Evolutionary conservation across 2,113 vertebrate genomes (phyloP).

Genomic region (Leuciscus idus): DNA sequence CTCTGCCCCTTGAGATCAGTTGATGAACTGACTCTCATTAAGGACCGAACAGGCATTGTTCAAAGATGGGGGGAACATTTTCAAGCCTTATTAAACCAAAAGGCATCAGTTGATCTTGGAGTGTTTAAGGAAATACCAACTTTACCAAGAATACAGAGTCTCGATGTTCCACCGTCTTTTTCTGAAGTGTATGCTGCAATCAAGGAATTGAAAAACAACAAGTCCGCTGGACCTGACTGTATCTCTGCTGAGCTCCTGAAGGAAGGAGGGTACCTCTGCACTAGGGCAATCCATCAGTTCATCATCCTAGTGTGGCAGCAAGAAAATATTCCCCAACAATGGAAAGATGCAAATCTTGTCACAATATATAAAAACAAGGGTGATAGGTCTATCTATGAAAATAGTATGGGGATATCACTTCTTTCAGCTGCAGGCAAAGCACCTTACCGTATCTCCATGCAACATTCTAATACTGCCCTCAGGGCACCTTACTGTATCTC

Average conservation of each 20-base stretch:
- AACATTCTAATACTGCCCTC: no score
- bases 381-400: no score
- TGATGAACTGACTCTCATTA: conserved; percentile 14
- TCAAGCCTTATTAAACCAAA: neutral
- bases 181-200: neutral
- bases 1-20: no score
- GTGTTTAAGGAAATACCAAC: neutral
- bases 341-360: no score
- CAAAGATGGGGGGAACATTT: neutral
- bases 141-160: neutral
- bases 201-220: neutral
- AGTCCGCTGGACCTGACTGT: neutral
- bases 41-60: neutral
- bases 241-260: neutral
- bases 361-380: no score
- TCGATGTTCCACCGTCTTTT: neutral
- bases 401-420: no score
- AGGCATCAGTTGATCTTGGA: neutral
- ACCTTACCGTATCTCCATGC: no score
- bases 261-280: neutral
- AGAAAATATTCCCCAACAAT: no score
- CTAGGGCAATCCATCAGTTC: no score
- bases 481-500: no score
- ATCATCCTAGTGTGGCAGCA: no score
- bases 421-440: neutral